These are phyloP conservation scores for Bombylius major DNA, from an alignment of 2,888 invertebrate species.

Conservation along the genomic window DNA sequence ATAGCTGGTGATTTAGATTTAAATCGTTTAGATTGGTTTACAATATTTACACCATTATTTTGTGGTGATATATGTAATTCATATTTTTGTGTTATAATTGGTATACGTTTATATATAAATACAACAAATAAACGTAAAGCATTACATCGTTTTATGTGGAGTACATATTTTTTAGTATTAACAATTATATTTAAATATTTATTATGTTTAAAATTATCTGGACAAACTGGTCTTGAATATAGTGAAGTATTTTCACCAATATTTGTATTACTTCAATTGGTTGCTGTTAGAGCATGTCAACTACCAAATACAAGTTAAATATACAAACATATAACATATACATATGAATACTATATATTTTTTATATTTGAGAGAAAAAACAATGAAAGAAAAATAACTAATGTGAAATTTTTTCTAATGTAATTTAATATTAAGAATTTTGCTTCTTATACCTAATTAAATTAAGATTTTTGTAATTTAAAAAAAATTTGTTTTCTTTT, in stretches of 20 bases:
- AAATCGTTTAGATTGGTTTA: conserved; percentile 66
- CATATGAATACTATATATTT: neutral
- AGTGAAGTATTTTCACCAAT: conserved; percentile 88
- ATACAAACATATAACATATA: too few relatives aligned
- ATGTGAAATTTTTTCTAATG: neutral
- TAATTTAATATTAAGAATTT: too few relatives aligned
- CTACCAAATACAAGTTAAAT: conserved; percentile 38
- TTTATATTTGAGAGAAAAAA: neutral
- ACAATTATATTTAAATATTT: conserved; percentile 86
- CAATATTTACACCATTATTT: conserved; percentile 82
- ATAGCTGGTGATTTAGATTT: conserved; percentile 46
- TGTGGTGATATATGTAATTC: conserved; percentile 84
- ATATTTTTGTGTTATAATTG: conserved; percentile 90
- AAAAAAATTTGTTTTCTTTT: too few relatives aligned
- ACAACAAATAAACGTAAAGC: conserved; percentile 60
- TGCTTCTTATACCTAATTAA: too few relatives aligned
- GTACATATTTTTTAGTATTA: conserved; percentile 65
- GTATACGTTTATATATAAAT: conserved; percentile 81
- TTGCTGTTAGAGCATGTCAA: conserved; percentile 88
- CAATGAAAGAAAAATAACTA: neutral
- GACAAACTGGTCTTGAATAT: conserved; percentile 68
- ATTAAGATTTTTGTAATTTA: neutral
- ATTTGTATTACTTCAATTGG: conserved; percentile 76
- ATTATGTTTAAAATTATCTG: conserved; percentile 74
- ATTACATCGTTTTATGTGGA: conserved; percentile 71